These are phyloP conservation scores for Solenopsis invicta DNA, from an alignment of 1,140 invertebrate genomes.

Conservation along the genomic window DNA sequence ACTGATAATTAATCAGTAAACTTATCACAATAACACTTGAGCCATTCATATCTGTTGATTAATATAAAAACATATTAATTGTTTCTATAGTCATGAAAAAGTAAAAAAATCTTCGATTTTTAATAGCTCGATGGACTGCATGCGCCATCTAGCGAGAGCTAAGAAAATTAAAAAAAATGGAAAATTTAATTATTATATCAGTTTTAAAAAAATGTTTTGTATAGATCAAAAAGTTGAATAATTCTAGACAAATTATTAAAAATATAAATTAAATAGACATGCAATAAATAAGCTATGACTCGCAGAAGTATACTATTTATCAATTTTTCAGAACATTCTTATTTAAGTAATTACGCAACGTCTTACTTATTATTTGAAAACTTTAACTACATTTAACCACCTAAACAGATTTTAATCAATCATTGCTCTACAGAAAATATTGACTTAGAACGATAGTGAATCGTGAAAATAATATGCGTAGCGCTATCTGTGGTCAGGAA, in stretches of 20 bases:
- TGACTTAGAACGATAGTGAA: not conserved
- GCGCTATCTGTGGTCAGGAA: slow-evolving; percentile 32
- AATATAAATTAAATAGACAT: not conserved
- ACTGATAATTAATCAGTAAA: slow-evolving; percentile 41
- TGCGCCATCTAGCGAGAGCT: slow-evolving; percentile 26
- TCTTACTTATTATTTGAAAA: not conserved
- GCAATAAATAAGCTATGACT: not conserved
- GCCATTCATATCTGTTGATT: slow-evolving; percentile 38
- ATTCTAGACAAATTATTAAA: not conserved
- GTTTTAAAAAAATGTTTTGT: slow-evolving; percentile 1
- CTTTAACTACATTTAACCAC: not conserved
- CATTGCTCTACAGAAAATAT: not conserved
- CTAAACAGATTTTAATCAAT: not conserved
- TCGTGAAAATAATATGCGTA: not conserved
- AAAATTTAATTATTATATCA: not conserved
- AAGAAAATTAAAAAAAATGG: not conserved
- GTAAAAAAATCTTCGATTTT: not conserved
- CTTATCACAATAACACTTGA: slow-evolving; percentile 22
- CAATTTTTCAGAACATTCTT: not conserved
- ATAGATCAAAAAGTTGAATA: not conserved
- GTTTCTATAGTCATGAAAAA: not conserved
- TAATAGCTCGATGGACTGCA: not conserved
- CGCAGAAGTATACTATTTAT: not conserved
- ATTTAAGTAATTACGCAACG: not conserved
- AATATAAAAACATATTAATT: not conserved